Evolutionary conservation across 92 coral and sea anemone species (phyloP).

Genomic region (Pocillopora meandrina): DNA sequence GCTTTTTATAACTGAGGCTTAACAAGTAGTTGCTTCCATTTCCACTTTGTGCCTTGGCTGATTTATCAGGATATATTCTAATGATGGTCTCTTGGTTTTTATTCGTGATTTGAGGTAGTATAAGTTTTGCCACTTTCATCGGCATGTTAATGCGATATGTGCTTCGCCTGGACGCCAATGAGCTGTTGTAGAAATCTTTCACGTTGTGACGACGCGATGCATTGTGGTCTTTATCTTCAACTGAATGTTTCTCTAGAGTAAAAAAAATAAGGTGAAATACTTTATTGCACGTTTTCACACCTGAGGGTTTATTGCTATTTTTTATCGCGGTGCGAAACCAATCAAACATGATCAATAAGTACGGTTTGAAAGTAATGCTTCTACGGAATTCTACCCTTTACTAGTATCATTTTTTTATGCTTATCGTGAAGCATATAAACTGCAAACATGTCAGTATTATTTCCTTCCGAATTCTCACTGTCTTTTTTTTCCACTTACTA

Average conservation of each 20-base stretch:
- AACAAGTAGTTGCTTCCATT: constrained; percentile 42
- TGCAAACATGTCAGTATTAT: too few relatives aligned
- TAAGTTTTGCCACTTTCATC: constrained; percentile 61
- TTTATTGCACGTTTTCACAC: not conserved
- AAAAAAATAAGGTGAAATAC: not conserved
- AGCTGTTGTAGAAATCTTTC: not conserved
- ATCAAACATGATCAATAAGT: too few relatives aligned
- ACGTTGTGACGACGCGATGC: constrained; percentile 16
- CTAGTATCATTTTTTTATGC: too few relatives aligned
- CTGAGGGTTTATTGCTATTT: too few relatives aligned
- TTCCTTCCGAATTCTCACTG: too few relatives aligned
- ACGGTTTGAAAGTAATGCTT: too few relatives aligned
- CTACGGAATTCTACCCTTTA: too few relatives aligned
- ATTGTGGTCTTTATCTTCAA: constrained; percentile 11
- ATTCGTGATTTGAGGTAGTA: constrained; percentile 63
- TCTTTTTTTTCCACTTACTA: too few relatives aligned
- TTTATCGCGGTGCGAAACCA: too few relatives aligned
- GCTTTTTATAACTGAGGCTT: constrained; percentile 61
- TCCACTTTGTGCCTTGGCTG: constrained; percentile 12
- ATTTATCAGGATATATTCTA: constrained; percentile 54
- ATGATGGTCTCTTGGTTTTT: constrained; percentile 67
- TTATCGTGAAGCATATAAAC: too few relatives aligned
- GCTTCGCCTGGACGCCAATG: constrained; percentile 31
- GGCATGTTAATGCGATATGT: constrained; percentile 56
- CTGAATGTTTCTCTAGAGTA: constrained; percentile 7